A percentile compares a stretch with the other conserved stretches of the same genome.
These are phyloP conservation scores for Phyto melanocephala DNA, from an alignment of 2,888 invertebrate genomes.

Conservation along the genomic window DNA sequence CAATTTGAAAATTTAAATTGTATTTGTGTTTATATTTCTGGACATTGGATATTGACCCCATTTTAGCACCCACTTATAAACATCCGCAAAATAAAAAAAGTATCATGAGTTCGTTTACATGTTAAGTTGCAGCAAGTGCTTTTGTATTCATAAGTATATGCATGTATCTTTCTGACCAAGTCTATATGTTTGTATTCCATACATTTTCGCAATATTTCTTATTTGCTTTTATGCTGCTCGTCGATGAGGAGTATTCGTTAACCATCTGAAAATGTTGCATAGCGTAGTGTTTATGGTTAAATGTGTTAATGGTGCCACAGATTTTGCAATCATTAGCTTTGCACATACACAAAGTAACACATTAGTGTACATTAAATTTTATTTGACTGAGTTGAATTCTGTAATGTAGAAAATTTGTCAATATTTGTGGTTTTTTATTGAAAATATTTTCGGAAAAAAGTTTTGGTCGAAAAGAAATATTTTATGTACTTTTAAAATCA, in stretches of 20 bases:
- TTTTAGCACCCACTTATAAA: conserved; percentile 9
- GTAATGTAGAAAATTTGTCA: conserved; percentile 22
- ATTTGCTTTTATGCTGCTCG: not conserved
- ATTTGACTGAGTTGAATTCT: not conserved
- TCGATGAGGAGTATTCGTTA: not conserved
- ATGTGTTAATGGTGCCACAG: conserved; percentile 50
- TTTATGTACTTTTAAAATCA: not conserved
- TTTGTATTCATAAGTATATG: not conserved
- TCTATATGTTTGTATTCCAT: not conserved
- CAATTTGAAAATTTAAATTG: not conserved
- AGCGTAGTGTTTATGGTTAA: conserved; percentile 48
- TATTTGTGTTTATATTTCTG: conserved; percentile 12
- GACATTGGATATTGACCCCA: conserved; percentile 24
- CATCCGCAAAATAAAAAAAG: not conserved
- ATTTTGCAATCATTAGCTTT: conserved; percentile 48
- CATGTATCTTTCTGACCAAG: not conserved
- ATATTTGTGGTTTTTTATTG: conserved; percentile 26
- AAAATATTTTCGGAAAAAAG: not conserved
- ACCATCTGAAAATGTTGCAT: conserved; percentile 22
- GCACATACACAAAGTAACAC: not conserved
- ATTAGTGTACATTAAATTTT: too few relatives aligned
- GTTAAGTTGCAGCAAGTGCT: not conserved
- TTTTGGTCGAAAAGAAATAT: not conserved
- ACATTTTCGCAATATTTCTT: not conserved
- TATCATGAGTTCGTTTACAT: conserved; percentile 32